phyloP scores from a whole-genome alignment of 2,797 vertebrate species.

The Taeniopygia guttata region DNA sequence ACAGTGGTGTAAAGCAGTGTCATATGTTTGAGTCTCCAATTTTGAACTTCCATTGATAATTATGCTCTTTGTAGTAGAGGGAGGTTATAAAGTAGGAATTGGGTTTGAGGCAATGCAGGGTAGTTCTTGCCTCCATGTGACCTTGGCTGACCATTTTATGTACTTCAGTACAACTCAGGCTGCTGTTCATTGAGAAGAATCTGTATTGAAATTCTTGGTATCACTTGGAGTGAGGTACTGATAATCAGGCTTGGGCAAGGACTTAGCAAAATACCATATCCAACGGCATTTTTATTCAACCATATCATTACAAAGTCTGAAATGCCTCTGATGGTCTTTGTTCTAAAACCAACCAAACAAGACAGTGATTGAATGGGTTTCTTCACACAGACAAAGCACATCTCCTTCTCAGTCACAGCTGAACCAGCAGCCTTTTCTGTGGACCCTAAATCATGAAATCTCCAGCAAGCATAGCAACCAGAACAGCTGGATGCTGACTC shows the following conservation, averaged over 20 bases:
- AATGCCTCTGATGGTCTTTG: background rate
- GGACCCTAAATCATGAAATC: background rate
- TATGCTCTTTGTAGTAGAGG: background rate
- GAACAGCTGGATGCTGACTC: slow-evolving; percentile 7
- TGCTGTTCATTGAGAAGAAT: background rate
- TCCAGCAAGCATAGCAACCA: background rate
- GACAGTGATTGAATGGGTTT: background rate
- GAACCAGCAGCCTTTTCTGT: background rate
- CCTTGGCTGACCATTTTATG: background rate
- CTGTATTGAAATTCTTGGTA: background rate
- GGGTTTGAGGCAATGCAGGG: background rate
- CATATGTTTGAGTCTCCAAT: fast-evolving
- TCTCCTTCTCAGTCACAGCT: background rate
- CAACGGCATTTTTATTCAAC: background rate
- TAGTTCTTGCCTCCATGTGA: background rate
- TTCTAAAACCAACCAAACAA: background rate
- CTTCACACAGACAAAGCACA: background rate
- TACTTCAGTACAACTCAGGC: background rate
- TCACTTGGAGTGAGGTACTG: background rate
- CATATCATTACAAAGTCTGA: background rate
- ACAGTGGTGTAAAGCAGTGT: background rate
- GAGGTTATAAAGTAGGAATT: background rate
- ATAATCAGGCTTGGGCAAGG: background rate
- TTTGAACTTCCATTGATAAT: background rate
- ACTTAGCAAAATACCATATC: background rate